Base-by-base conservation (phyloP, 2,113 vertebrate species). In the Casuarius casuarius region DNA sequence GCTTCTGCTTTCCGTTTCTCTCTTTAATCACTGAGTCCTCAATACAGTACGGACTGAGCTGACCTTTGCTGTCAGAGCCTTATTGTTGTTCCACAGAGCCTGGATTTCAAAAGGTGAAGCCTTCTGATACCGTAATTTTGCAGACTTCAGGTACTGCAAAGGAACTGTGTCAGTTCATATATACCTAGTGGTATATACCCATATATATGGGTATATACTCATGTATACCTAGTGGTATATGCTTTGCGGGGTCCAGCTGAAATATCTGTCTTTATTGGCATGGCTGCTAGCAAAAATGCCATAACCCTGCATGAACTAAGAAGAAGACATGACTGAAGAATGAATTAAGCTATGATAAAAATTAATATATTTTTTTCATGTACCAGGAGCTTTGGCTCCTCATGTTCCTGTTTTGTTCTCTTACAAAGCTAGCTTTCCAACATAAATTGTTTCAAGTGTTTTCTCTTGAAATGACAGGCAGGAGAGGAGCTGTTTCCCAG, bases 401-500 rank as follows among this genome's bases (percentile, higher is more conserved):
- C 52, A 40, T 20, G 58, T 61, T 79, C 25, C 25, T 51, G 3
- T 6, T 62, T 14, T 14, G 33, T 49, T 54, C 44, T 62, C 81
- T 54, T 44, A 46, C 29, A 59, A 9, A 67, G 29, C 22, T 40
- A 12, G 8, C 3, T 0, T 76, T 56, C 13, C 58, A 79, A 21
- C 5, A 46, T 20, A 67, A 20, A 42, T 35, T 54, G 61, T 68
- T 40, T 78, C 35, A 66, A 44, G 52, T 19, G 35, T 40, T 82
- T 61, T 79, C n/a, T 18, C 10, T 78, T 40, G 38, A 18, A 48
- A 26, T 74, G 67, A 5, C 95, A 99, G 99, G 70, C 98, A 31
- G 99, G 98, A 18, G n/a, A 87, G 1, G 97, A 98, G 0, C 28
- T 97, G 8, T 98, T 99, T 79, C 99, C 99, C 4, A 0, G 90